Evolutionary conservation across 2,113 vertebrate species (phyloP), one percentile per base, ranked within the genome.

Genomic region (Leucopternis melanops): DNA sequence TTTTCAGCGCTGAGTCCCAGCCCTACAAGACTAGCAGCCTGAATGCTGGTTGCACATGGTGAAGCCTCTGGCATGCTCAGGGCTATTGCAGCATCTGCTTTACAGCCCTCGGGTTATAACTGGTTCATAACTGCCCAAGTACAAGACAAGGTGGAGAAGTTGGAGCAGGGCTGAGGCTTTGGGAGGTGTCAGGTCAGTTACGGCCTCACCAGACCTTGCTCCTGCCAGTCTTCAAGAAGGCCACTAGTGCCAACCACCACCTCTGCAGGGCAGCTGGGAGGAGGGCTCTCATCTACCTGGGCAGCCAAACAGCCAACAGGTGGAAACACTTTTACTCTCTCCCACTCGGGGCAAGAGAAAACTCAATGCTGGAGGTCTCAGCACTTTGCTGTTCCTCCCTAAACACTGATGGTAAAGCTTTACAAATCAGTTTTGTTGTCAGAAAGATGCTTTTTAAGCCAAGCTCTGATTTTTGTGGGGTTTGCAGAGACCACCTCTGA

Each of bases 31-130:
- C 17, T 3, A 10, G 42, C 8, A 66, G 26, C 4, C 38, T 31
- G 32, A 65, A 70, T 6, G 8, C 22, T 5, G 3, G 1, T 1
- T 47, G 44, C 26, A 42, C 0, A 2, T 6, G 2, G 16, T 5
- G 8, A 73, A 77, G 31, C 23, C 49, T 40, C 63, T 31, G 12
- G 40, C 63, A 62, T 3, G 0, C 59, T 34, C 55, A 27, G 16
- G 13, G 20, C 20, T 59, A 6, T 1, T 31, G 22, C 69, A 94
- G 57, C 42, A 62, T 5, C 21, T 57, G 9, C 59, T 77, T 66
- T 27, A 65, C 34, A 70, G 9, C n/a, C 31, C 47, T 22, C 42
- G 11, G 16, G 21, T 8, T 58, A 20, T 21, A 23, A 27, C 27
- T 40, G 20, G 29, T 40, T 45, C 25, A 3, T 58, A 67, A n/a